These are phyloP conservation scores for Halocaridina rubra DNA, from an alignment of 2,888 invertebrate genomes.

Conservation along the genomic window DNA sequence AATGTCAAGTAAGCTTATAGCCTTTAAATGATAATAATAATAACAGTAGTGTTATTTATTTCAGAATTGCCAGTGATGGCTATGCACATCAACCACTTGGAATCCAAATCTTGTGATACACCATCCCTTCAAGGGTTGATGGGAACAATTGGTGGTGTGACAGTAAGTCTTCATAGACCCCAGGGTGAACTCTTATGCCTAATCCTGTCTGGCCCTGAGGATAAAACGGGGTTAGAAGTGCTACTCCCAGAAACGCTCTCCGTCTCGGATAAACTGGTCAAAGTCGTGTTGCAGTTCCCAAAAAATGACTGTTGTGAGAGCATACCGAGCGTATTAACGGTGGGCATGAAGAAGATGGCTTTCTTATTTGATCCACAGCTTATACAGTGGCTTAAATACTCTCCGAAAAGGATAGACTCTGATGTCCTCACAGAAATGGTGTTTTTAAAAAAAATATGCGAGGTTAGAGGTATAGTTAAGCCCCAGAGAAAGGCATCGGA, in stretches of 20 bases:
- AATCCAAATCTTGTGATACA: conserved; percentile 46
- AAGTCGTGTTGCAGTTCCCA: conserved; percentile 43
- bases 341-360: conserved; percentile 52
- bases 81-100: conserved; percentile 20
- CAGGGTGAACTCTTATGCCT: conserved; percentile 48
- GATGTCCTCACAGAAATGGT: conserved; percentile 28
- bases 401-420: conserved; percentile 35
- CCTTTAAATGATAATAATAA: too few species aligned
- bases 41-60: too few species aligned
- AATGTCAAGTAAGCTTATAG: too few species aligned
- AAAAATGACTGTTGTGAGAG: conserved; percentile 40
- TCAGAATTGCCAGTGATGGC: conserved; percentile 28
- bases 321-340: conserved; percentile 36
- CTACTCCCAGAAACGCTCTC: conserved; percentile 27
- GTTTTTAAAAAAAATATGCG: conserved; percentile 53
- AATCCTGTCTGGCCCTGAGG: conserved; percentile 53
- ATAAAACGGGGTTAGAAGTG: conserved; percentile 43
- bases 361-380: conserved; percentile 51
- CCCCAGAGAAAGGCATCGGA: conserved; percentile 41
- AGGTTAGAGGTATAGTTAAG: conserved; percentile 38
- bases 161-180: conserved; percentile 27
- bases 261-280: conserved; percentile 44
- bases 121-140: conserved; percentile 25
- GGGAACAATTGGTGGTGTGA: conserved; percentile 29
- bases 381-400: conserved; percentile 49